Evolutionary conservation across 2,888 invertebrate species (phyloP).

Genomic region (Dynastes tityus): DNA sequence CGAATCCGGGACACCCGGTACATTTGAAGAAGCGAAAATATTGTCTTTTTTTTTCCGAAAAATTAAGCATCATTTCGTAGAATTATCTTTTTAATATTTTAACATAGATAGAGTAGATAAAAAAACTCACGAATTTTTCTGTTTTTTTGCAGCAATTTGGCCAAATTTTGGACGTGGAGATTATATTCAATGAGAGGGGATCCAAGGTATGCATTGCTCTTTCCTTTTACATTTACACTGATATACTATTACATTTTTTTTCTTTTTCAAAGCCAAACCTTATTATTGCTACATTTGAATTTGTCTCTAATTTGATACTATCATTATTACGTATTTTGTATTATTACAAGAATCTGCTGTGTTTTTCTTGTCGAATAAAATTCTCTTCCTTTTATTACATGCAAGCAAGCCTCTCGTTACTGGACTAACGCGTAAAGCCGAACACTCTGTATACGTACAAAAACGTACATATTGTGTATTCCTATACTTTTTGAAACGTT

Average conservation of each 20-base stretch:
- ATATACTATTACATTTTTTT: slow-evolving; percentile 51
- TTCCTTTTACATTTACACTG: slow-evolving; percentile 40
- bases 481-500: not conserved
- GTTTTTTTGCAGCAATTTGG: slow-evolving; percentile 90
- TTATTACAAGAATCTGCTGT: slow-evolving; percentile 49
- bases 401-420: slow-evolving; percentile 48
- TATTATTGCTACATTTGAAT: slow-evolving; percentile 51
- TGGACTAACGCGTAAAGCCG: slow-evolving; percentile 45
- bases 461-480: not conserved
- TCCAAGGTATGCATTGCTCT: slow-evolving; percentile 90
- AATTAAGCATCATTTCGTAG: too few species aligned
- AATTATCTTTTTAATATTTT: too few species aligned
- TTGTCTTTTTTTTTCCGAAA: too few species aligned
- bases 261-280: slow-evolving; percentile 51
- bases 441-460: slow-evolving; percentile 7
- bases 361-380: slow-evolving; percentile 48
- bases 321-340: slow-evolving; percentile 30
- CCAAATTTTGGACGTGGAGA: slow-evolving; percentile 99
- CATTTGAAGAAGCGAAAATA: too few species aligned
- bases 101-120: not conserved
- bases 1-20: too few species aligned
- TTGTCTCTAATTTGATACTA: slow-evolving; percentile 47
- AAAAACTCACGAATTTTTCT: not conserved
- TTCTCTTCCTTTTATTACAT: slow-evolving; percentile 49
- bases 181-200: slow-evolving; percentile 99